A percentile compares a stretch with the other conserved stretches of the same genome.
Evolutionary conservation across 2,797 vertebrate genomes (phyloP).

Genomic region (Acrocephalus scirpaceus): DNA sequence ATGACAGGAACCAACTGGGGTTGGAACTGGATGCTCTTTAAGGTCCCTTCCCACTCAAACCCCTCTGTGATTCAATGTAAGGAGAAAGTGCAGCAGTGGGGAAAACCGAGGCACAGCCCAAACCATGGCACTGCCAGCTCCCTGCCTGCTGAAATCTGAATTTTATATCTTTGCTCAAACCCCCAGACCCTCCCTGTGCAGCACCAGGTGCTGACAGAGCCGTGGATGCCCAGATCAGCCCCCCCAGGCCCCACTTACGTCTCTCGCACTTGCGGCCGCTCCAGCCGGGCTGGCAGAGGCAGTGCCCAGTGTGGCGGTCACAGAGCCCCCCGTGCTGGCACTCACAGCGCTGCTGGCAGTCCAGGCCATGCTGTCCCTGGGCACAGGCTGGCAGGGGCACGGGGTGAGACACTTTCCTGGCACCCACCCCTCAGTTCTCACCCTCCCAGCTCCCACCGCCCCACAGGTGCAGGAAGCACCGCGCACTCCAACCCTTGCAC

Average conservation of each 20-base stretch:
- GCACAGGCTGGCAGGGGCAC: conserved; percentile 78
- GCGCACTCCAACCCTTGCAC: rapidly evolving
- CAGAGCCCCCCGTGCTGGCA: conserved; percentile 85
- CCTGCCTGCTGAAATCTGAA: background rate
- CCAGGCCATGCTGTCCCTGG: conserved; percentile 69
- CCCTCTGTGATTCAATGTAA: background rate
- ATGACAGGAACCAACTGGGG: background rate
- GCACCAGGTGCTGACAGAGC: background rate
- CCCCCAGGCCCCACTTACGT: conserved; percentile 66
- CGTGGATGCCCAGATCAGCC: rapidly evolving
- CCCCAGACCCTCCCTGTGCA: background rate
- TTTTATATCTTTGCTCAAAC: rapidly evolving
- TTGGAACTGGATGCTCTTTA: background rate
- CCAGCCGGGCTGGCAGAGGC: conserved; percentile 87
- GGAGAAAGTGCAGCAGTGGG: rapidly evolving
- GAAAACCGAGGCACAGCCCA: background rate
- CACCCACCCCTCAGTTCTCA: background rate
- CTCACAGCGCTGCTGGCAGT: conserved; percentile 81
- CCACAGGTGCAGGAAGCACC: rapidly evolving
- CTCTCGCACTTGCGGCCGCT: conserved; percentile 81
- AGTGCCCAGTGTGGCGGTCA: conserved; percentile 78
- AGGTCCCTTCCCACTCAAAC: background rate
- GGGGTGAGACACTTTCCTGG: background rate
- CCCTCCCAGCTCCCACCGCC: background rate
- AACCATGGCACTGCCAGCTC: background rate